Evolutionary conservation across 2,888 invertebrate species (phyloP), one percentile per base, ranked within the genome.

Genomic region (Drosophila birchii): DNA sequence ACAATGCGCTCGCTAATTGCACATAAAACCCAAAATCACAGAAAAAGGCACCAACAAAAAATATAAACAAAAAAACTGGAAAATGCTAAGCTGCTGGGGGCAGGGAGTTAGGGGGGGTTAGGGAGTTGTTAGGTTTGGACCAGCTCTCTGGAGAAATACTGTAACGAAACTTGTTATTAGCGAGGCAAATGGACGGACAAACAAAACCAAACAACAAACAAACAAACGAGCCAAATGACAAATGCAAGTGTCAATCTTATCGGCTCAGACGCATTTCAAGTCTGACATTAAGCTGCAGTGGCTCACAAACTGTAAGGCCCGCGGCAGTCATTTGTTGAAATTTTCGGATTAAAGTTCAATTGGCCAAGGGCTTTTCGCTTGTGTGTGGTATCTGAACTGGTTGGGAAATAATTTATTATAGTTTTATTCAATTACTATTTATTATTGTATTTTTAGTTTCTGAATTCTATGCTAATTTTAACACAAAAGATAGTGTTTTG

Each of bases 1-100:
- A 88, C 87, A 87, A 89, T 82, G 74, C 72, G 76, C 69, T 41
- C 80, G 58, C 86, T 87, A 89, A 89, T 86, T 88, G 88, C 86
- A 78, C 79, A 78, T 78, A 79, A 86, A 76, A 74, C 76, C 74
- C 57, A 44, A 70, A 68, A 68, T 68, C 68, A 55, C 75, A 76
- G 72, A 72, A 73, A 47, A 53, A 45, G 43, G 39, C 53, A 54
- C 39, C 7, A 53, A 39, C 47, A 43, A 68, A 70, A 69, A 67
- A 32, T 68, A 72, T 80, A 60, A 69, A 61, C 43, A 58, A 62
- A 58, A 62, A 57, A 72, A 57, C 61, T 62, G 68, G 55, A 66
- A 63, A 72, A 74, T 64, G 74, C 66, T 64, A 59, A 74, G 41
- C 36, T n/a, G 20, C n/a, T 14, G 20, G 29, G 16, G 47, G 66